Evolutionary conservation across 2,113 vertebrate genomes (phyloP), one percentile per base, ranked within the genome.

Genomic region (Ardeotis arabs): DNA sequence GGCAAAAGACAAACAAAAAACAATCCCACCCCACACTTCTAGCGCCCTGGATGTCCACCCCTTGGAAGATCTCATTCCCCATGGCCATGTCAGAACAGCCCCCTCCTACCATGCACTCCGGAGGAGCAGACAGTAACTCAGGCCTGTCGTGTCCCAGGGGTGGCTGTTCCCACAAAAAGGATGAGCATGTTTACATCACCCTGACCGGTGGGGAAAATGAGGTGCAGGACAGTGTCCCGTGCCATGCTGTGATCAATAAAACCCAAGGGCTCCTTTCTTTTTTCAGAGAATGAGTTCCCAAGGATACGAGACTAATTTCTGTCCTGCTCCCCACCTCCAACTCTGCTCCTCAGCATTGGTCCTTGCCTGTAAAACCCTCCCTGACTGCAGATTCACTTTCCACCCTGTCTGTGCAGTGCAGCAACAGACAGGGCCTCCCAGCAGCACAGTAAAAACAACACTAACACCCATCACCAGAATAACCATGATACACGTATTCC

Each of bases 121-220:
- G 35, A 74, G 59, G 29, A 87, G 44, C 52, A 77, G 44, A 41
- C 18, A 8, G 27, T 6, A 70, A 41, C 25, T 89, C 50, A 4
- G 4, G 19, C 62, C n/a, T n/a, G 22, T 1, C 2, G 13, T 52
- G 55, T 63, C 60, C 29, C 1, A 0, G 5, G 7, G 6, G 2
- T 9, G 21, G 37, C 64, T 64, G 37, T 33, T 74, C 50, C 47
- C 47, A 23, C 2, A 1, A 52, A 25, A 35, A 35, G 49, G 41
- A 49, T 39, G 23, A 59, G 16, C 19, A 15, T 37, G 19, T 39
- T 62, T 22, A 22, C 16, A 44, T 55, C 60, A 55, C 20, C n/a
- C 33, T 55, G 37, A 45, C 64, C 1, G 3, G 13, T 2, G 3
- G 53, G 47, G 56, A 95, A 80, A 82, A 44, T 0, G 11, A 60